Conservation (phyloP, 2,888 invertebrate genomes). For the Bhutanitis thaidina region DNA sequence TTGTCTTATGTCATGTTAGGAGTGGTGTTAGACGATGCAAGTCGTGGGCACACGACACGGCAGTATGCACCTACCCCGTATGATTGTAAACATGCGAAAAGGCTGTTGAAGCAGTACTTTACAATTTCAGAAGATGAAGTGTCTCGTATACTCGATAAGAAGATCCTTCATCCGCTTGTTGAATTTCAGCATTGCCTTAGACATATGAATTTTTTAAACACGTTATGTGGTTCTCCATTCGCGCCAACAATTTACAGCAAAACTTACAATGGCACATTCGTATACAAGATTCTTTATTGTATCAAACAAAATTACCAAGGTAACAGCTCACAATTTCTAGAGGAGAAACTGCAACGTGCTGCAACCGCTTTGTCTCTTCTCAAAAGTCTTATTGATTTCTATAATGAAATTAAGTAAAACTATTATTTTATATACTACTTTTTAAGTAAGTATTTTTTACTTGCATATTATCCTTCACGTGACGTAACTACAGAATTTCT, state of each 20-base stretch:
- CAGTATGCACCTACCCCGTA: background rate
- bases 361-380: conserved; percentile 17
- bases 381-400: conserved; percentile 10
- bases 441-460: too few species aligned
- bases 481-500: too few species aligned
- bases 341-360: conserved; percentile 7
- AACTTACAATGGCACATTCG: conserved; percentile 22
- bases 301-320: background rate
- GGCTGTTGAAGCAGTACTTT: conserved; percentile 6
- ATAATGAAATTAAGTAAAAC: conserved; percentile 11
- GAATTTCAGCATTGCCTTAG: conserved; percentile 22
- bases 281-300: conserved; percentile 15
- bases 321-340: conserved; percentile 4
- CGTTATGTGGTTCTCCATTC: conserved; percentile 20
- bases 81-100: background rate
- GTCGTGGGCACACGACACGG: background rate
- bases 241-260: conserved; percentile 10
- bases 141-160: background rate
- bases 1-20: conserved; percentile 15
- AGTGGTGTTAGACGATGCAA: background rate
- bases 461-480: too few species aligned
- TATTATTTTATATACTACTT: too few species aligned
- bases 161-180: conserved; percentile 10
- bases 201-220: conserved; percentile 21
- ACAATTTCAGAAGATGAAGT: background rate